Conservation (phyloP, 1,140 invertebrate genomes). For the Papilio dardanus region DNA sequence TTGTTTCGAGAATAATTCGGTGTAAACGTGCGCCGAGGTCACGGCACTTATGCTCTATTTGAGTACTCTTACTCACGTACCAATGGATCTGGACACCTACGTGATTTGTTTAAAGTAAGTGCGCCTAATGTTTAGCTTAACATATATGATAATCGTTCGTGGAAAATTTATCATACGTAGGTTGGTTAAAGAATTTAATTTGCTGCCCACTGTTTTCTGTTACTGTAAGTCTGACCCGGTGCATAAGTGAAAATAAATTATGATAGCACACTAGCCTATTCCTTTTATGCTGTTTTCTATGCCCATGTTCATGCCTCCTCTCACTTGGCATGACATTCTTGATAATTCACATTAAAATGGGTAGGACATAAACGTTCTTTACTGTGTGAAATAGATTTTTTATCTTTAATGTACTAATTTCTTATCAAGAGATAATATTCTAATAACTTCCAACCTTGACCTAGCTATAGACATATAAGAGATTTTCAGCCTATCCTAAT, state of each 20-base stretch:
- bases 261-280: too few relatives aligned
- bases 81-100: not conserved
- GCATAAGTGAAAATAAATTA: too few relatives aligned
- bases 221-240: too few relatives aligned
- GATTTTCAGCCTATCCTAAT: not conserved
- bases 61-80: conserved; percentile 27
- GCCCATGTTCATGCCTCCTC: too few relatives aligned
- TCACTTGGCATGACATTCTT: too few relatives aligned
- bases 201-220: too few relatives aligned
- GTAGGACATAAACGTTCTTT: too few relatives aligned
- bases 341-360: too few relatives aligned
- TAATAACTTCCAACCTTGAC: not conserved
- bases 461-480: not conserved
- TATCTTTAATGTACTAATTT: not conserved
- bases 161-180: not conserved
- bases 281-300: too few relatives aligned
- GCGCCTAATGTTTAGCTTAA: not conserved
- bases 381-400: not conserved
- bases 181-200: too few relatives aligned
- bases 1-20: conserved; percentile 33
- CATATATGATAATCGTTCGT: conserved; percentile 8
- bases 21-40: not conserved
- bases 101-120: not conserved
- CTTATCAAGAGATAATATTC: not conserved
- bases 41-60: conserved; percentile 18